Conservation (phyloP, 1,140 invertebrate species). For the Zaprionus nigranus region DNA sequence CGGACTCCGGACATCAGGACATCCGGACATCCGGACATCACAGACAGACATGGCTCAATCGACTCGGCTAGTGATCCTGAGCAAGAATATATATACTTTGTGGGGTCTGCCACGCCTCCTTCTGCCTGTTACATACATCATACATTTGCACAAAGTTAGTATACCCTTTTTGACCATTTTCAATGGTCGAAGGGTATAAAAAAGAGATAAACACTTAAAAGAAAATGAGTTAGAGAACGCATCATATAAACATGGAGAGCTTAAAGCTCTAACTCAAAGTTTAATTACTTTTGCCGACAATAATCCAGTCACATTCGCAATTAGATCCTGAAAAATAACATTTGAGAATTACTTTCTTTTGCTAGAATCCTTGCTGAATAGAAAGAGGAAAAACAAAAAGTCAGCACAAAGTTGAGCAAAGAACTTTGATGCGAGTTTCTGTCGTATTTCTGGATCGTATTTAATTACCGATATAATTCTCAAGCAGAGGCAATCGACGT, state of each 20-base stretch:
- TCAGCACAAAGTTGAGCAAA: conserved; percentile 4
- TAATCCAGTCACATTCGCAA: conserved; percentile 1
- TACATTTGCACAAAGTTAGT: too few species aligned
- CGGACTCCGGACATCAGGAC: too few species aligned
- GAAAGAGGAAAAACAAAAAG: conserved; percentile 1
- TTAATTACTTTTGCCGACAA: background rate
- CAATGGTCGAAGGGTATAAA: too few species aligned
- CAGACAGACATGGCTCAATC: too few species aligned
- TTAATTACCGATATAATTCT: conserved; percentile 48
- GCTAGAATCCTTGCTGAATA: too few species aligned
- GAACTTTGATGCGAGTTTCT: conserved; percentile 22
- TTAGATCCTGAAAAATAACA: conserved; percentile 1
- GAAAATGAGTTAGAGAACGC: background rate
- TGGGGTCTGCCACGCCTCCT: too few species aligned
- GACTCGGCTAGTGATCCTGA: too few species aligned
- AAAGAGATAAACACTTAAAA: background rate
- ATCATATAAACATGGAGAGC: background rate
- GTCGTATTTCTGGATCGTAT: conserved; percentile 22
- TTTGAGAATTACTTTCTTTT: background rate
- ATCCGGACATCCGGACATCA: too few species aligned
- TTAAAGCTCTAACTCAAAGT: background rate
- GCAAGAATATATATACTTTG: too few species aligned
- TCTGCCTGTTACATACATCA: too few species aligned
- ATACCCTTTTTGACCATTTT: too few species aligned
- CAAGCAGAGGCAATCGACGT: conserved; percentile 22